Percentiles rank a stretch among this genome's conserved stretches.
These are phyloP conservation scores for Mormyrops boulengeri DNA, from an alignment of 2,797 vertebrate species.

Conservation along the genomic window DNA sequence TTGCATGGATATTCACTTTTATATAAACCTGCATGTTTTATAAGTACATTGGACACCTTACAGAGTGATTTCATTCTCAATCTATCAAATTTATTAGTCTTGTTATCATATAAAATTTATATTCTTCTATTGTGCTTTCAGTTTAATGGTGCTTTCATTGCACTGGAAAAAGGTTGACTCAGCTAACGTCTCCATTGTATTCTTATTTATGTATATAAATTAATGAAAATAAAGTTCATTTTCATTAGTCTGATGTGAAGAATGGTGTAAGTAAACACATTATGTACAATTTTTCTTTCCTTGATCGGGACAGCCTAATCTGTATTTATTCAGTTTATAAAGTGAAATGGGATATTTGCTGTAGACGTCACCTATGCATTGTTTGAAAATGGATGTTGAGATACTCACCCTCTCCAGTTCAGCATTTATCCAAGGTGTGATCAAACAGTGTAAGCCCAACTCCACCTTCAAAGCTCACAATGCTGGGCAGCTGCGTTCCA, in stretches of 20 bases:
- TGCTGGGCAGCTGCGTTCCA: constrained; percentile 34
- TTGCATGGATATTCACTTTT: background rate
- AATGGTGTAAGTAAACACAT: background rate
- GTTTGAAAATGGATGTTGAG: constrained; percentile 24
- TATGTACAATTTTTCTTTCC: background rate
- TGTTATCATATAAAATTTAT: background rate
- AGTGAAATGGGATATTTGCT: constrained; percentile 6
- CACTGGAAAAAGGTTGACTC: background rate
- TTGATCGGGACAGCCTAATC: background rate
- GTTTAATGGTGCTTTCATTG: background rate
- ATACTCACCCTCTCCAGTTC: constrained; percentile 18
- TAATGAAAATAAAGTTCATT: background rate
- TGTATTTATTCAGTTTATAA: constrained; percentile 10
- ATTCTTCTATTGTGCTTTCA: background rate
- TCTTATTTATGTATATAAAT: background rate
- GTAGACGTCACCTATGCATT: constrained; percentile 14
- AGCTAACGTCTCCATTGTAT: background rate
- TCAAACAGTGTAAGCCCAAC: constrained; percentile 50
- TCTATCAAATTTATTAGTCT: background rate
- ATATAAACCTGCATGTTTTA: background rate
- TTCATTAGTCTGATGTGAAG: constrained; percentile 3
- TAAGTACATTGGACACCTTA: background rate
- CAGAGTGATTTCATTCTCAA: background rate
- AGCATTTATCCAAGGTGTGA: constrained; percentile 60
- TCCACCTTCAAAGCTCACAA: constrained; percentile 57